Evolutionary conservation across 2,888 invertebrate species (phyloP).

Genomic region (Odontocerum albicorne): DNA sequence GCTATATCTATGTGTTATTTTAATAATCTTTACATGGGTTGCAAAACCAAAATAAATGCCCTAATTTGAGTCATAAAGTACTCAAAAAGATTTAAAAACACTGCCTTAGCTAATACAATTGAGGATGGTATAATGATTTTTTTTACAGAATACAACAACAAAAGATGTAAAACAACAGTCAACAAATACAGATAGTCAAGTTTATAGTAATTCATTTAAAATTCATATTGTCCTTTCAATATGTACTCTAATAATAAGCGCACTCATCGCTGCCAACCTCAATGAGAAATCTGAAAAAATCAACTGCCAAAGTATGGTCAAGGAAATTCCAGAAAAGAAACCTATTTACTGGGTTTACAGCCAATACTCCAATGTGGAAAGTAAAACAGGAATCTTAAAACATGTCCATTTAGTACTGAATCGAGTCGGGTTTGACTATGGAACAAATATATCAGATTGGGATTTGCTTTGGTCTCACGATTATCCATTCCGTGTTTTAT

Average conservation of each 20-base stretch:
- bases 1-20: too few relatives aligned
- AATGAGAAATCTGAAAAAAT: conserved; percentile 5
- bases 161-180: neutral
- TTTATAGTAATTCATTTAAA: conserved; percentile 7
- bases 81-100: too few relatives aligned
- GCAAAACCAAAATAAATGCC: too few relatives aligned
- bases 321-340: conserved; percentile 27
- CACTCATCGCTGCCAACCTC: conserved; percentile 18
- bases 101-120: too few relatives aligned
- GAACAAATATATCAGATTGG: conserved; percentile 66
- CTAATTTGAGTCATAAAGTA: too few relatives aligned
- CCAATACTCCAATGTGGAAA: conserved; percentile 56
- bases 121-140: neutral
- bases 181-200: too few relatives aligned
- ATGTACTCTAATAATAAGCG: conserved; percentile 22
- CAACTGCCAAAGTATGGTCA: conserved; percentile 7
- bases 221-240: conserved; percentile 18
- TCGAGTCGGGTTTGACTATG: conserved; percentile 70
- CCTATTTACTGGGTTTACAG: conserved; percentile 64
- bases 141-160: conserved; percentile 10
- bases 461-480: conserved; percentile 92
- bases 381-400: conserved; percentile 66
- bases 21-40: too few relatives aligned
- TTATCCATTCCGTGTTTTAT: conserved; percentile 76
- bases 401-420: conserved; percentile 82